Percentiles rank a stretch among this genome's conserved stretches.
Evolutionary conservation across 2,888 invertebrate species (phyloP).

Genomic region (Sesia bembeciformis): DNA sequence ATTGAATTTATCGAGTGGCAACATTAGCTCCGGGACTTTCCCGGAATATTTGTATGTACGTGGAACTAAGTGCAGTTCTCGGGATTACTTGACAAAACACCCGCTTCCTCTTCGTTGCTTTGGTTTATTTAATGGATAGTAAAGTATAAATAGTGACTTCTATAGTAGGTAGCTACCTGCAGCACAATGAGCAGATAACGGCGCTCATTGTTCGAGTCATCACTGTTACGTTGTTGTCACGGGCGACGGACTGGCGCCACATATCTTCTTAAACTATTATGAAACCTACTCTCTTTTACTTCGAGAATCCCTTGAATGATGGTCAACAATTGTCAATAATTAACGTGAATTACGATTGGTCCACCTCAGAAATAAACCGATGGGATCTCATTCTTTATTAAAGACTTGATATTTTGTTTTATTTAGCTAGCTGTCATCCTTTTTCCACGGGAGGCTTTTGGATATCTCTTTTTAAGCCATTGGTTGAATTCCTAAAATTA

Average conservation of each 20-base stretch:
- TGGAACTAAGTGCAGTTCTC: conserved; percentile 34
- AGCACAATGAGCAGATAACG: conserved; percentile 50
- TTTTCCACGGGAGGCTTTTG: no score
- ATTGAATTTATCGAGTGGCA: neutral
- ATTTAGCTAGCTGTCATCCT: no score
- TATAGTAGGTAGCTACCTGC: conserved; percentile 18
- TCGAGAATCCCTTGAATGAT: conserved; percentile 12
- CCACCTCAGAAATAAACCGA: no score
- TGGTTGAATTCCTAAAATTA: no score
- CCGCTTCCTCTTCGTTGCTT: conserved; percentile 34
- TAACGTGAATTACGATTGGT: no score
- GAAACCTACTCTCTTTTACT: neutral
- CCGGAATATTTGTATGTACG: conserved; percentile 16
- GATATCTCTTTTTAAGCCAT: no score
- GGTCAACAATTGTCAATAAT: conserved; percentile 25
- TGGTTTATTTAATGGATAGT: conserved; percentile 29
- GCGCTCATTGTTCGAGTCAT: conserved; percentile 29
- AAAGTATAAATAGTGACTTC: conserved; percentile 15
- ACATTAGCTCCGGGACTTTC: conserved; percentile 1
- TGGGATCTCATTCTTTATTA: no score
- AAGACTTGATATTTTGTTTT: no score
- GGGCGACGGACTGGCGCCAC: conserved; percentile 58
- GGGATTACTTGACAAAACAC: neutral
- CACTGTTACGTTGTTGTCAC: conserved; percentile 46
- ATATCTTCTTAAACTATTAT: neutral